Conservation (phyloP, 2,113 vertebrate species). For the Ochotona curzoniae region DNA sequence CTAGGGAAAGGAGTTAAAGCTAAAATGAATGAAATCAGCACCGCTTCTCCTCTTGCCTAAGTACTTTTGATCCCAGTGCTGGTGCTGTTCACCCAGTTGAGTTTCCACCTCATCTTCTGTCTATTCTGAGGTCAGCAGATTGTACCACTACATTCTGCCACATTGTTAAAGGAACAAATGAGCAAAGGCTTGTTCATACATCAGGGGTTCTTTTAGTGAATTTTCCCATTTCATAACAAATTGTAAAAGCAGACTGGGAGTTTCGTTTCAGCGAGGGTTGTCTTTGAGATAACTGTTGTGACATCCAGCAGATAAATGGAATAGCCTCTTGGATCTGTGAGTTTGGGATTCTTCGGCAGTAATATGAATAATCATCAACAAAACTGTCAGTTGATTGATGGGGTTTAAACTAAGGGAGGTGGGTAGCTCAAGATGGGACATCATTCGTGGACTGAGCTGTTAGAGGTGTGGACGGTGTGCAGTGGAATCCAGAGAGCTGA, state of each 20-base stretch:
- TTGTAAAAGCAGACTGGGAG: conserved; percentile 52
- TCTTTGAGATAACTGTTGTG: conserved; percentile 18
- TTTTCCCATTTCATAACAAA: conserved; percentile 57
- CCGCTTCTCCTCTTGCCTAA: conserved; percentile 10
- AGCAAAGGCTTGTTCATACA: background rate
- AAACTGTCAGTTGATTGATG: too few species aligned
- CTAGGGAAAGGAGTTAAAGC: background rate
- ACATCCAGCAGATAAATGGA: background rate
- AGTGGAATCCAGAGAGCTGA: background rate
- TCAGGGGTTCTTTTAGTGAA: background rate
- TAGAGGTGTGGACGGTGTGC: background rate
- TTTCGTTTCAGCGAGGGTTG: conserved; percentile 30
- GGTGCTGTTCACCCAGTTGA: background rate
- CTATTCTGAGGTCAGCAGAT: background rate
- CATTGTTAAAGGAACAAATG: background rate
- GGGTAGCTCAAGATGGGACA: background rate
- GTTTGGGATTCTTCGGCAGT: background rate
- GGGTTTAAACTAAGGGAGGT: conserved; percentile 42
- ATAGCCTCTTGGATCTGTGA: background rate
- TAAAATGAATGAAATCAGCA: conserved; percentile 21
- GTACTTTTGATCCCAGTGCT: background rate
- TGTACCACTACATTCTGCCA: background rate
- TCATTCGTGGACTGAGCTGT: background rate
- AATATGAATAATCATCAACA: background rate
- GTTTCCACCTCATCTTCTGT: background rate